Evolutionary conservation across 1,140 invertebrate genomes (phyloP).

Genomic region (Kradibia gibbosae): DNA sequence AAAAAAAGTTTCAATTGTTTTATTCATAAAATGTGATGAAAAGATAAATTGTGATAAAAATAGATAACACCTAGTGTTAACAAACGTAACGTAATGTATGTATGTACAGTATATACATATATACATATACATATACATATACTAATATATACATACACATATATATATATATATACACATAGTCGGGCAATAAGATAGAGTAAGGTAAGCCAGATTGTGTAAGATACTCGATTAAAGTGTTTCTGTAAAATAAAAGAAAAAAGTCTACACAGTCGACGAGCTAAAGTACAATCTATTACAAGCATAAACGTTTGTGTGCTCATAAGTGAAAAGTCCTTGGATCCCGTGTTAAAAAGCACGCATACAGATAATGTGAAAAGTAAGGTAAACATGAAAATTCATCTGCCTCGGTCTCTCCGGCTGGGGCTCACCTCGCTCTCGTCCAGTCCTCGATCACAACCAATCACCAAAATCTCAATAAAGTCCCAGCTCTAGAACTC

Average conservation of each 20-base stretch:
- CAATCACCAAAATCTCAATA: not conserved
- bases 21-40: too few relatives aligned
- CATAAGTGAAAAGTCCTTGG: constrained; percentile 9
- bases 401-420: not conserved
- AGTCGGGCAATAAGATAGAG: not conserved
- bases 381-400: not conserved
- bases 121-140: too few relatives aligned
- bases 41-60: not conserved
- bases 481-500: not conserved
- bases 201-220: not conserved
- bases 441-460: not conserved
- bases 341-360: constrained; percentile 27
- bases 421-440: constrained; percentile 38
- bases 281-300: constrained; percentile 2
- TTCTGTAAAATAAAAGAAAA: too few relatives aligned
- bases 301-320: not conserved
- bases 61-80: not conserved
- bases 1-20: not conserved
- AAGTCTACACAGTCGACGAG: constrained; percentile 24
- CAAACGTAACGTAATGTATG: not conserved
- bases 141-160: too few relatives aligned
- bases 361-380: not conserved
- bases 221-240: constrained; percentile 5
- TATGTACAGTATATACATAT: too few relatives aligned
- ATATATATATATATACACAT: not conserved